Conservation (phyloP, 2,888 invertebrate genomes). For the Sinohyriopsis cumingii region DNA sequence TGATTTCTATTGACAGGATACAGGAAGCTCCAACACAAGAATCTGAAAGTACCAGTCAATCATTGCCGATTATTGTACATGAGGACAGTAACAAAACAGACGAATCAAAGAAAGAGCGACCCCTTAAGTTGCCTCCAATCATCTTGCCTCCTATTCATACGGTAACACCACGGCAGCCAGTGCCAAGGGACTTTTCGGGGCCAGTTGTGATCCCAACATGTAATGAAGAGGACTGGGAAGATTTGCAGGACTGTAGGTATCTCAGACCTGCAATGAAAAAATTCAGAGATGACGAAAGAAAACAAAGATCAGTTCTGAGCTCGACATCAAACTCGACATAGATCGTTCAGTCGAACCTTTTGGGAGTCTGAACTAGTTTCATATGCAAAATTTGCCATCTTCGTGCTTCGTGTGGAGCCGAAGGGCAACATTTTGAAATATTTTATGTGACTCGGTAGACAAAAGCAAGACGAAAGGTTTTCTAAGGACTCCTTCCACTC, state of each 20-base stretch:
- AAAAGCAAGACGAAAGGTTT: too few relatives aligned
- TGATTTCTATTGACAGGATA: conserved; percentile 44
- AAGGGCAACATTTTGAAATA: too few relatives aligned
- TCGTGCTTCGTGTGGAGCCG: too few relatives aligned
- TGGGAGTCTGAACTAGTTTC: too few relatives aligned
- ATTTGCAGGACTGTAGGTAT: conserved; percentile 55
- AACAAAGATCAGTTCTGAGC: neutral
- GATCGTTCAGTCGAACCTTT: too few relatives aligned
- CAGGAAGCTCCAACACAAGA: neutral
- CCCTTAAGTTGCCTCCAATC: conserved; percentile 51
- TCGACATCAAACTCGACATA: too few relatives aligned
- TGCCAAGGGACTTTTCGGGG: conserved; percentile 39
- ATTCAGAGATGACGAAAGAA: conserved; percentile 10
- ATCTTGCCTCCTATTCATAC: conserved; percentile 49
- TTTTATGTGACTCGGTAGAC: too few relatives aligned
- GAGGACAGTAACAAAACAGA: neutral
- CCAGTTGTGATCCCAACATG: conserved; percentile 31
- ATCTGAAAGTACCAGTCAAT: too few relatives aligned
- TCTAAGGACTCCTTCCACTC: too few relatives aligned
- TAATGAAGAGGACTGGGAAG: conserved; percentile 54
- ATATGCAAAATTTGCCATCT: too few relatives aligned
- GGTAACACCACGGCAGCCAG: conserved; percentile 40
- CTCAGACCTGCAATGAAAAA: conserved; percentile 43
- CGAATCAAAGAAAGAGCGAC: conserved; percentile 30
- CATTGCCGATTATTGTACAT: too few relatives aligned